Base-by-base conservation (phyloP, 2,113 vertebrate species). In the Plestiodon gilberti region DNA sequence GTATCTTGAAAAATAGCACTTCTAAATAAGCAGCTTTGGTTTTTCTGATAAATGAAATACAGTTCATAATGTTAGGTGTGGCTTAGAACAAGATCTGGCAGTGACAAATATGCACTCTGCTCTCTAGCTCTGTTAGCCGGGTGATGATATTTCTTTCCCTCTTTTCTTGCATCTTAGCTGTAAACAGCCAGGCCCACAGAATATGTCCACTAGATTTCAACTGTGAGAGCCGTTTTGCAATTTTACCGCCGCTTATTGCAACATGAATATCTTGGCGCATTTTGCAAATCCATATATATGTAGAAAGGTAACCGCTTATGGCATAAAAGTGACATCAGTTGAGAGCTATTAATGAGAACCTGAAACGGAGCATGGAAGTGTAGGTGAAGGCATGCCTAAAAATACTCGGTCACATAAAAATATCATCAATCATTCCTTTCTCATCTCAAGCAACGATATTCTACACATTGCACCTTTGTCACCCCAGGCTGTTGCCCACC, bases 141-240 rank as follows among this genome's bases (percentile, higher is more conserved):
- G 14, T 82, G 79, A 85, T 64, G 87, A 57, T 28, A 4, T 73
- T 77, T 83, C 14, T 23, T 25, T 25, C 17, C n/a, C n/a, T n/a
- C n/a, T 85, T 70, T 85, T 17, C 28, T 83, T 81, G 81, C 59
- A 43, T 0, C 15, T 38, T 6, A 28, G 6, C 30, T 64, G 23
- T 28, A 77, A 48, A 43, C 89, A 59, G 78, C 84, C 82, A 91
- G 84, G 82, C 52, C 30, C 81, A 79, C 57, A 89, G 70, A 67
- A 93, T 88, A 87, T 91, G 81, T 61, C 84, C 93, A 88, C 88
- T 87, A 76, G 88, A 91, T 92, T 84, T 93, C 62, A 91, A 84
- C 78, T 89, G 86, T 85, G 83, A 89, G 77, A 88, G 22, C 77
- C 89, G 71, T 80, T 25, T 93, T 90, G 93, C 87, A 78, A 89